Evolutionary conservation across 1,140 invertebrate genomes (phyloP).

Genomic region (Meloidogyne chitwoodi): DNA sequence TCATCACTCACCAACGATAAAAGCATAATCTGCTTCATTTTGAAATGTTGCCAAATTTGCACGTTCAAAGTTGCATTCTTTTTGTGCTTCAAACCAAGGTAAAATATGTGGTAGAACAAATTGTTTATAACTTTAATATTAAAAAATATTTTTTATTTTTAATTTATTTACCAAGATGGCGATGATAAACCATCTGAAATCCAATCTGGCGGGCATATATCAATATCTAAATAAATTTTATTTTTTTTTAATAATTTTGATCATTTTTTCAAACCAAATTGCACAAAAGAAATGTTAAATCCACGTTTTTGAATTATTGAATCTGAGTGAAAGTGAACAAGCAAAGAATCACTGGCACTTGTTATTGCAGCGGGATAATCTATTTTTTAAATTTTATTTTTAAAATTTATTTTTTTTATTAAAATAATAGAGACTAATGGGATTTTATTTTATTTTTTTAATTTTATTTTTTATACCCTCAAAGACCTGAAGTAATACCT

Average conservation of each 20-base stretch:
- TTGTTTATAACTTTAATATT: conserved; percentile 40
- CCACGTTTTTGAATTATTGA: conserved; percentile 38
- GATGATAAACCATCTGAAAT: conserved; percentile 11
- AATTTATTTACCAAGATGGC: conserved; percentile 1
- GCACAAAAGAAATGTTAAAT: conserved; percentile 40
- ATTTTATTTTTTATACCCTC: not conserved
- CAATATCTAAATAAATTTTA: conserved; percentile 31
- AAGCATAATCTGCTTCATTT: conserved; percentile 30
- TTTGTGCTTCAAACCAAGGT: conserved; percentile 38
- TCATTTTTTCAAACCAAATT: conserved; percentile 30
- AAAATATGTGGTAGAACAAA: conserved; percentile 17
- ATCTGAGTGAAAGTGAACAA: conserved; percentile 45
- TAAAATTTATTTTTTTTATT: not conserved
- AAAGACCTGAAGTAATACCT: not conserved
- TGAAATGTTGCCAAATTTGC: conserved; percentile 39
- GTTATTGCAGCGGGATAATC: conserved; percentile 29
- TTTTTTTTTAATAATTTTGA: not conserved
- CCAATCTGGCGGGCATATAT: conserved; percentile 36
- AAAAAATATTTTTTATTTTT: not conserved
- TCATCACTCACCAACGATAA: conserved; percentile 28
- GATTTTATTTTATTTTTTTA: too few species aligned
- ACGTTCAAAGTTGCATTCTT: conserved; percentile 32
- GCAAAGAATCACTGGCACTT: conserved; percentile 28
- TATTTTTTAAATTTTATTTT: not conserved
- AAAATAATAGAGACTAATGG: not conserved